phyloP scores from a whole-genome alignment of 2,113 vertebrate species.

The Capreolus pygargus region DNA sequence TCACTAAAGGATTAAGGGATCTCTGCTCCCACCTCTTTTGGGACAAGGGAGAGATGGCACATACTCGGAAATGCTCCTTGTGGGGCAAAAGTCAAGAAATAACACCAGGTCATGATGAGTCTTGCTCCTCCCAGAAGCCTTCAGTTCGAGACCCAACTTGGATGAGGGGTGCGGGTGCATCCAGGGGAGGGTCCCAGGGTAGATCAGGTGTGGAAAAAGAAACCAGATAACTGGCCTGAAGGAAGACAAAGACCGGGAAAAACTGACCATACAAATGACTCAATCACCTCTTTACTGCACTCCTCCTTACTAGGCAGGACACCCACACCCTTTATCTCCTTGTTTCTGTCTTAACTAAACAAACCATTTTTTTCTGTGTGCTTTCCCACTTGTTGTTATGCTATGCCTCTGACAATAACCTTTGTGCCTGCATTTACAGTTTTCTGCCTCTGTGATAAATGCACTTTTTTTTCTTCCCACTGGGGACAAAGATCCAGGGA shows the following conservation, averaged over 20 bases:
- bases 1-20: background rate
- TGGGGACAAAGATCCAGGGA: background rate
- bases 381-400: background rate
- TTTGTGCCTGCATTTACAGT: background rate
- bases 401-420: background rate
- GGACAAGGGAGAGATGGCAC: background rate
- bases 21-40: background rate
- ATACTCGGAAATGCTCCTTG: background rate
- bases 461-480: accelerated
- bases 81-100: background rate
- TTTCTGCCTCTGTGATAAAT: background rate
- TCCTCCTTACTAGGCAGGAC: background rate
- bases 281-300: background rate
- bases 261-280: background rate
- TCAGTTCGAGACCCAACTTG: background rate
- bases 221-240: background rate
- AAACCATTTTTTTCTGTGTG: background rate
- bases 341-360: background rate
- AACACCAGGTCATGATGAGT: background rate
- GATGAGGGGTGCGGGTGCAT: background rate
- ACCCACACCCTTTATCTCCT: background rate
- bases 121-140: background rate
- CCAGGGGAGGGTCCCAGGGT: background rate
- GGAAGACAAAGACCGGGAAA: background rate
- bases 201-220: background rate